phyloP scores from a whole-genome alignment of 1,140 invertebrate genomes.

The Limonius californicus region DNA sequence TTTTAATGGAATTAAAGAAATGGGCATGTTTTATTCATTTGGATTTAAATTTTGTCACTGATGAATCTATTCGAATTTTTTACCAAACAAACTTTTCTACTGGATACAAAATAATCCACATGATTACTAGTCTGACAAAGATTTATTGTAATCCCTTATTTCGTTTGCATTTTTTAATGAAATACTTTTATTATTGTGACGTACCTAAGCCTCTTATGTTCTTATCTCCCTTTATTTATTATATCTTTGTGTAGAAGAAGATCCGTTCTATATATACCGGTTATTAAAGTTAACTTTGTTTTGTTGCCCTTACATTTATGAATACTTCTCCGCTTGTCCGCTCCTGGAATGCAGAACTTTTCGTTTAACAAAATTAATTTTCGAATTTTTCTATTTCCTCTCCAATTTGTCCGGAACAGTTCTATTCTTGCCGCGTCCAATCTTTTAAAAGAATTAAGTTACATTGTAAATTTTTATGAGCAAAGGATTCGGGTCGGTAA shows the following conservation, averaged over 20 bases:
- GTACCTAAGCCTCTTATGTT: not conserved
- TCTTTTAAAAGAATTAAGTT: slow-evolving; percentile 7
- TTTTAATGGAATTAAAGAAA: slow-evolving; percentile 11
- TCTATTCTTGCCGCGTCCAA: too few species aligned
- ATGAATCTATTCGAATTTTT: slow-evolving; percentile 11
- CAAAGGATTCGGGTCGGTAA: slow-evolving; percentile 12
- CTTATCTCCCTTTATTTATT: not conserved
- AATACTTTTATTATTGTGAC: not conserved
- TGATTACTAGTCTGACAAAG: slow-evolving; percentile 3
- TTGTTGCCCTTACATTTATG: too few species aligned
- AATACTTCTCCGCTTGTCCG: too few species aligned
- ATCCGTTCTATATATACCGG: not conserved
- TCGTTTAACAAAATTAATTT: too few species aligned
- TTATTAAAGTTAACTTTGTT: not conserved
- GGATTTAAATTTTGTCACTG: slow-evolving; percentile 14
- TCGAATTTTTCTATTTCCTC: too few species aligned
- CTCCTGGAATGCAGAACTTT: too few species aligned
- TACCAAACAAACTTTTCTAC: slow-evolving; percentile 1
- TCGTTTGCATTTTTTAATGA: slow-evolving; percentile 8
- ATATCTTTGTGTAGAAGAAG: not conserved
- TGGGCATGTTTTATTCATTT: slow-evolving; percentile 10
- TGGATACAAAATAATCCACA: slow-evolving; percentile 10
- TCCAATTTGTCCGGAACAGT: too few species aligned
- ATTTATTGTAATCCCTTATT: slow-evolving; percentile 2
- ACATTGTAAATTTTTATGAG: slow-evolving; percentile 16